Evolutionary conservation across 1,140 invertebrate species (phyloP), one percentile per base, ranked within the genome.

Genomic region (Zaprionus lachaisei): DNA sequence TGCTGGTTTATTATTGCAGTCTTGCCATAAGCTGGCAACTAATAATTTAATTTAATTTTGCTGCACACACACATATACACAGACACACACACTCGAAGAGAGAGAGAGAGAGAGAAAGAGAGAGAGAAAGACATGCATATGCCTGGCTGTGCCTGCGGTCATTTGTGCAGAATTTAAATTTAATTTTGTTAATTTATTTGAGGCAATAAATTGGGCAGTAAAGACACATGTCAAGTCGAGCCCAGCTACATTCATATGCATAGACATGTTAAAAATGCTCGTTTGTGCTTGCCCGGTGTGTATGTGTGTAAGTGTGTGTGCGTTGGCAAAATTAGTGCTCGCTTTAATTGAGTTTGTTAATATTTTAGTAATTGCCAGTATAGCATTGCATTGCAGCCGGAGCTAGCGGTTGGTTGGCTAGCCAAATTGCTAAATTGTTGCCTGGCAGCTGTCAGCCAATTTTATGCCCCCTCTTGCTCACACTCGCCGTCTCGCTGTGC

Each of bases 161-260:
- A 75, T 80, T 80, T 71, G 63, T 77, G 49, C 63, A 75, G 81
- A 82, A 85, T 85, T 82, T 83, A 91, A 90, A 85, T 90, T 90
- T 85, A 90, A 90, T 90, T 90, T 90, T 80, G 81, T 90, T 90
- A 90, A 90, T 90, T 90, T 90, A 90, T 90, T 90, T 91, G 70
- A 70, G 69, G 68, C 74, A 75, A 90, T 90, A 90, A 90, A 90
- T 90, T 90, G 79, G 72, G n/a, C 85, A 72, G 84, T 68, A 65
- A 89, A 90, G 85, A 89, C 87, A 89, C 72, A 65, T 71, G 67
- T 64, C 72, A 71, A 75, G 62, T 28, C 44, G 37, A 31, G 62
- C 67, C 67, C 63, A 77, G 69, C 74, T 68, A 65, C 67, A 72
- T 75, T 82, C 76, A 72, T 71, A 87, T 73, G 65, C 68, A 83